Evolutionary conservation across 35 echinoderm and acorn worm species (phyloP).

Genomic region (Acanthaster planci): DNA sequence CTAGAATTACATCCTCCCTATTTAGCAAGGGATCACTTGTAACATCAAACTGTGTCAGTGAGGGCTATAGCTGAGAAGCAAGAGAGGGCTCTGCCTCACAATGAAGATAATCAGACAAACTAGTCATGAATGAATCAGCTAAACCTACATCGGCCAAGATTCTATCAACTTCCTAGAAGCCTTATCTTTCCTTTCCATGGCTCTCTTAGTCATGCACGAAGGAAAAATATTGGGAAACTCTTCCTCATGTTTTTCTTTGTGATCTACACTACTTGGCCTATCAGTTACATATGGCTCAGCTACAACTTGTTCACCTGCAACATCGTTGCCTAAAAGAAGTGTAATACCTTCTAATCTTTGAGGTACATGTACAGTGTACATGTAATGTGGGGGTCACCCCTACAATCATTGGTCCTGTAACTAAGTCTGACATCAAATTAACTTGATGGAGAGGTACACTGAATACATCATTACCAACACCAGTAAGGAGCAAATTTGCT

Average conservation of each 20-base stretch:
- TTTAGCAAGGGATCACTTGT: neutral
- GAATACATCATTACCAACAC: neutral
- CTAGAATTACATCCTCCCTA: neutral
- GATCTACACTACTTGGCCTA: neutral
- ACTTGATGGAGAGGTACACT: neutral
- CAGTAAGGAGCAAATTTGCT: neutral
- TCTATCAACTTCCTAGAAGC: neutral
- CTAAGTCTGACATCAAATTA: neutral
- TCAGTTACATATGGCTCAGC: neutral
- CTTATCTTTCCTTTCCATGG: neutral
- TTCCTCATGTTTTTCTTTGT: neutral
- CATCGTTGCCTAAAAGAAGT: neutral
- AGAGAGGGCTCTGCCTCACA: neutral
- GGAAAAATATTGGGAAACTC: conserved; percentile 4
- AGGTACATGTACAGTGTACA: too few relatives aligned
- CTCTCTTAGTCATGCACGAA: neutral
- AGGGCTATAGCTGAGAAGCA: neutral
- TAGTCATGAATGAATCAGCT: neutral
- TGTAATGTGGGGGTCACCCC: neutral
- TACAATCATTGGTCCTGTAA: neutral
- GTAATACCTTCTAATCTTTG: too few relatives aligned
- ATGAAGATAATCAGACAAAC: neutral
- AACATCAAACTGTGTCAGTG: neutral
- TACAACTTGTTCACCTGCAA: neutral
- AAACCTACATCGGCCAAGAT: neutral